Evolutionary conservation across 2,888 invertebrate genomes (phyloP), one percentile per base, ranked within the genome.

Genomic region (Eupithecia centaureata): DNA sequence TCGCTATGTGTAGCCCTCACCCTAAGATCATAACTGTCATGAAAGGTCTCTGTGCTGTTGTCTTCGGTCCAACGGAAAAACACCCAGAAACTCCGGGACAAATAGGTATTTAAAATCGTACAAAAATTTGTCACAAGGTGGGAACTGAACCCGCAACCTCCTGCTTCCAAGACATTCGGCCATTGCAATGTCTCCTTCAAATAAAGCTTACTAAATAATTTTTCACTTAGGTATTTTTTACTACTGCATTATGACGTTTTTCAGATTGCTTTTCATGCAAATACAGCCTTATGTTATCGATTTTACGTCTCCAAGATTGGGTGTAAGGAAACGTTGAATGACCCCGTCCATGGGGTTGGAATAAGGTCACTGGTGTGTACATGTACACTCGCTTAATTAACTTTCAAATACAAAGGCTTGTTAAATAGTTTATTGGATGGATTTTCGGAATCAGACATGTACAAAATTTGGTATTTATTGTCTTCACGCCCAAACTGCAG

Each of bases 241-340:
- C 5, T 51, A 51, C 13, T 52, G 27, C 52, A 13, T 52, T 15
- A 52, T 27, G 52, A 27, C 52, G 56, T 15, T n/a, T 28, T 30
- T 56, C 27, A 30, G 27, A 52, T 52, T 52, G 27, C 27, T 52
- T 27, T 52, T 27, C 18, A 52, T 27, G 52, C 27, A 27, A 52
- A 33, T 33, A 32, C 33, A 54, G 27, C 27, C 52, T 59, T 70
- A 73, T 71, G 68, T 51, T 71, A 75, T 74, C 75, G 74, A 74
- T 70, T 73, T 67, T 61, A 65, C 72, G 47, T 32, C 33, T 65
- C 62, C 66, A 63, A 71, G 73, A 76, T 73, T 74, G 62, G 62
- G 64, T 71, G 63, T 71, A 71, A 67, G 70, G 71, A 74, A 74
- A 69, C 65, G 63, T 73, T 72, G 69, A 75, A 73, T 70, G 67